Evolutionary conservation across 1,140 invertebrate genomes (phyloP).

Genomic region (Bombus terrestris): DNA sequence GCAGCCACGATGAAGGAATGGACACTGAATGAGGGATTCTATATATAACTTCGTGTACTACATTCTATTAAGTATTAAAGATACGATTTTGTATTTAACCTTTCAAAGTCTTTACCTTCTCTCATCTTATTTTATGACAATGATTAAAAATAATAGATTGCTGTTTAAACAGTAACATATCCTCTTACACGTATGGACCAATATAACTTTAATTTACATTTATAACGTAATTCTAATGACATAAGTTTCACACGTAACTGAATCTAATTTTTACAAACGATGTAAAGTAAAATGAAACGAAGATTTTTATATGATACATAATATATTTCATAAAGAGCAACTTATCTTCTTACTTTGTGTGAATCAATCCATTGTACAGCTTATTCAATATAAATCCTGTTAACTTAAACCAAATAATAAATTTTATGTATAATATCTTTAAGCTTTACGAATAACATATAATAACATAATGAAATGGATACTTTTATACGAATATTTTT

Average conservation of each 20-base stretch:
- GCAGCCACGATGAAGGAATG: not conserved
- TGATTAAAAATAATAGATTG: not conserved
- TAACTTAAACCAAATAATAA: too few relatives aligned
- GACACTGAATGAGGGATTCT: not conserved
- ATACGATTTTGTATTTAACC: not conserved
- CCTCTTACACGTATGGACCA: not conserved
- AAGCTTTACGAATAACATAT: too few relatives aligned
- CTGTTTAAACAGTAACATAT: not conserved
- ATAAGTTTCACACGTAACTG: too few relatives aligned
- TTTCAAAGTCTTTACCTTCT: not conserved
- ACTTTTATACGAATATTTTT: too few relatives aligned
- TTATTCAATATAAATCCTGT: too few relatives aligned
- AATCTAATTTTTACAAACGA: not conserved
- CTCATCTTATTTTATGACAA: not conserved
- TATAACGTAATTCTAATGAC: too few relatives aligned
- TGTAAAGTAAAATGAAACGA: not conserved
- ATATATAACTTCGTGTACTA: not conserved
- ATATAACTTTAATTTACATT: not conserved
- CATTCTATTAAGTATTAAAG: not conserved
- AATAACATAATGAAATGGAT: too few relatives aligned
- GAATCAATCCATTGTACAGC: too few relatives aligned
- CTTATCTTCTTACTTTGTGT: too few relatives aligned
- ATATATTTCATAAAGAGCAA: too few relatives aligned
- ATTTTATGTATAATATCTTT: too few relatives aligned
- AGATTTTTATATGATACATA: not conserved